phyloP scores from a whole-genome alignment of 2,113 vertebrate species.

The Eptesicus fuscus region DNA sequence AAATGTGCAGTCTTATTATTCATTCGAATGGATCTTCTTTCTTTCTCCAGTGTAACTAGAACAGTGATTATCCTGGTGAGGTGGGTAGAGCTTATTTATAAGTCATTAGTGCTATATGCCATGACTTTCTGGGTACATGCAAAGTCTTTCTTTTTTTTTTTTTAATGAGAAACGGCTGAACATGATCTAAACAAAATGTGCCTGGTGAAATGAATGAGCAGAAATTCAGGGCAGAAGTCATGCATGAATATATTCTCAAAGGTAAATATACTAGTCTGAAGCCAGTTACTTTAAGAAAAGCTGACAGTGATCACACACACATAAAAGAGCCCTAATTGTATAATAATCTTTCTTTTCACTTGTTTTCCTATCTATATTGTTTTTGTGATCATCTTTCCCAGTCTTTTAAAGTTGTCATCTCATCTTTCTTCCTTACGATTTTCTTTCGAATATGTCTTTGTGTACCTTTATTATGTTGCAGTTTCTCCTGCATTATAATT shows the following conservation, averaged over 20 bases:
- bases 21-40: not conserved
- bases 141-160: not conserved
- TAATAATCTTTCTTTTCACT: constrained; percentile 19
- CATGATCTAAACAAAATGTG: not conserved
- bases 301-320: not conserved
- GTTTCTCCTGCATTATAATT: constrained; percentile 34
- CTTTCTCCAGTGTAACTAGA: not conserved
- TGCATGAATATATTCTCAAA: not conserved
- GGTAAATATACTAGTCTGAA: not conserved
- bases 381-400: not conserved
- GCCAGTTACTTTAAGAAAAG: not conserved
- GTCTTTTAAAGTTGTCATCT: not conserved
- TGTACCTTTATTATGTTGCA: not conserved
- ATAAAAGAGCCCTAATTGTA: not conserved
- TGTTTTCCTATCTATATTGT: not conserved
- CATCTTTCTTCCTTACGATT: constrained; percentile 33
- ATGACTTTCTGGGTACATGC: not conserved
- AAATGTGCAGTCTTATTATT: not conserved
- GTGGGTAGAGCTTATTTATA: not conserved
- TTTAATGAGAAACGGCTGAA: not conserved
- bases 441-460: not conserved
- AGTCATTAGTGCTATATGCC: not conserved
- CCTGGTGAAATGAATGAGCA: constrained; percentile 2
- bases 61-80: not conserved
- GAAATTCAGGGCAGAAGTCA: not conserved